Evolutionary conservation across 2,888 invertebrate species (phyloP), one percentile per base, ranked within the genome.

Genomic region (Crematogaster levior): DNA sequence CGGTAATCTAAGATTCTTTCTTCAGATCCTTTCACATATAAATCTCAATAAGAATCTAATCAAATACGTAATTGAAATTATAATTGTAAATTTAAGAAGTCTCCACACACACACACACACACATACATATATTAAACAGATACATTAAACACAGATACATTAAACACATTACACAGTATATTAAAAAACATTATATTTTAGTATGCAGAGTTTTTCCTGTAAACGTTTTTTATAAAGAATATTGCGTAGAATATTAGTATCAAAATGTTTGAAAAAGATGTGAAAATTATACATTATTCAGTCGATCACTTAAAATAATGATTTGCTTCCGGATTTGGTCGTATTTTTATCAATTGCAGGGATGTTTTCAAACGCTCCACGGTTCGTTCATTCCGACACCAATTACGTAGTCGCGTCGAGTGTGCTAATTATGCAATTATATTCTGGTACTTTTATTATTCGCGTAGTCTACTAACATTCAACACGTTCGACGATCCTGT

Each of bases 401-500:
- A 65, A 79, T 58, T 79, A 70, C 53, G 51, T 37, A n/a, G 37
- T 15, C 30, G 27, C 63, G 74, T 75, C 56, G 68, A 68, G 43
- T 68, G 15, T 43, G 21, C 34, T 18, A 68, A n/a, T 79, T 79
- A 79, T 53, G 56, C 43, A 79, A 58, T 77, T 65, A 75, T 56
- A 58, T 68, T 51, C 27, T 51, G 27, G n/a, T 58, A 27, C 1
- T 5, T 77, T 68, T 53, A 40, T 56, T 77, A 48, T 30, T 27
- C 66, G 56, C 75, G 46, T 75, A 75, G 66, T 73, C 56, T 73
- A 56, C 77, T 27, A 61, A 34, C 15, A 27, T 66, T 30, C 18
- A 40, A 66, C 18, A 77, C 82, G 83, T 79, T 84, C 60, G 81
- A 84, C 66, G 84, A 65, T 81, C 61, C 63, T 82, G 74, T 77